Evolutionary conservation across 2,113 vertebrate genomes (phyloP).

Genomic region (Cochlearius cochlearius): DNA sequence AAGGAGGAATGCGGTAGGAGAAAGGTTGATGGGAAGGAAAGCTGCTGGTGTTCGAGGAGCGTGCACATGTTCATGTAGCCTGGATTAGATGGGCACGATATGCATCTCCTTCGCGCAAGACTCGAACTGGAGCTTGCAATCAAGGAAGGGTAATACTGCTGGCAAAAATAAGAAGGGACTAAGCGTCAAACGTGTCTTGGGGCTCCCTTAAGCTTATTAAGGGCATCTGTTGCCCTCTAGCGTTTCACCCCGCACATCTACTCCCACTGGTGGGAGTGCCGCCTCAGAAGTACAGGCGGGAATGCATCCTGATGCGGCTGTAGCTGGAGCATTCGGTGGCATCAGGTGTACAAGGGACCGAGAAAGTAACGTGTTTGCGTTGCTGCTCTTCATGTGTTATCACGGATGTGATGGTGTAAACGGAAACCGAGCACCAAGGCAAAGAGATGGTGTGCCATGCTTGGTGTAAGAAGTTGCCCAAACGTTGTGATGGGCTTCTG

Average conservation of each 20-base stretch:
- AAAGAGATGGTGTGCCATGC: not conserved
- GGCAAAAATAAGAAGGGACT: not conserved
- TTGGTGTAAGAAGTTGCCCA: not conserved
- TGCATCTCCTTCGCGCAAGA: fast-evolving
- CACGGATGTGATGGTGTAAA: not conserved
- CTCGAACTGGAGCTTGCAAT: too few species aligned
- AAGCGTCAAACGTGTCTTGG: fast-evolving
- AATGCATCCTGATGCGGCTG: fast-evolving
- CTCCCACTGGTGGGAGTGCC: fast-evolving
- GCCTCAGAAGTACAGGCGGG: fast-evolving
- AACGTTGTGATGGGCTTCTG: fast-evolving
- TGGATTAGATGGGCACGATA: fast-evolving
- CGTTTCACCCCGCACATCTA: not conserved
- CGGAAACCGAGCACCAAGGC: not conserved
- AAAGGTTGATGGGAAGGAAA: not conserved
- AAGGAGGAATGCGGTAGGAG: not conserved
- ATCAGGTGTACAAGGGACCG: fast-evolving
- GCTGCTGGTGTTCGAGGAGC: not conserved
- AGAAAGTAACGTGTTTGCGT: not conserved
- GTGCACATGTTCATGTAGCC: fast-evolving
- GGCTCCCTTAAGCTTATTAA: not conserved
- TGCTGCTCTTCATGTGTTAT: fast-evolving
- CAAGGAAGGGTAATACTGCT: not conserved
- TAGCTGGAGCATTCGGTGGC: not conserved
- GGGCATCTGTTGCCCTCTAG: slow-evolving; percentile 70